Evolutionary conservation across 2,113 vertebrate species (phyloP), one percentile per base, ranked within the genome.

Genomic region (Crocuta crocuta): DNA sequence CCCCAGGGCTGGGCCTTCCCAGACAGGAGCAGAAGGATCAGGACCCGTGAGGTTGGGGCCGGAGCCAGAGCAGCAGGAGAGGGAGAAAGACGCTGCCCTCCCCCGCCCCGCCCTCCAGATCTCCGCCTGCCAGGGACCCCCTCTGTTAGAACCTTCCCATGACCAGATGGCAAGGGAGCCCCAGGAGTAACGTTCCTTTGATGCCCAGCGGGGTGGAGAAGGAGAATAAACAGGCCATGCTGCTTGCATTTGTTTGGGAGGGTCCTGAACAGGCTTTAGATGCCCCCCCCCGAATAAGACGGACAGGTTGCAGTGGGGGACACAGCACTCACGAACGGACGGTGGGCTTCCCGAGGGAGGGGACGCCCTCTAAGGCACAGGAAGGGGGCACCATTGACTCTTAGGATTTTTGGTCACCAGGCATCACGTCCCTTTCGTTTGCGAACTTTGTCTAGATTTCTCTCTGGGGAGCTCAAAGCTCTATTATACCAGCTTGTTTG

Each of bases 281-380:
- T 24, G 13, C 58, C 23, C 10, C 80, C 13, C 4, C 23, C 48
- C 31, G 28, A 33, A 2, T 11, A 24, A 66, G 45, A 53, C 0
- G 45, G 19, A 23, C 19, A 2, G 43, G 12, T 4, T 28, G 66
- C 33, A 23, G 50, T 3, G 10, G 4, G 35, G 50, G 28, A 16
- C 4, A 33, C 1, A 2, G 11, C 10, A 1, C 35, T 19, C 13
- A 0, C 31, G 35, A 24, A 26, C 2, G 0, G n/a, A 61, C 4
- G 4, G 26, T 1, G 6, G 80, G 55, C 80, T 61, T 61, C 23
- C 55, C 10, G 55, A 45, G 39, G 71, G 53, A 74, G 17, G 6
- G 7, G 86, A 8, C 33, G 10, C 26, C 26, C 16, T 31, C 48
- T 31, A 21, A 28, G 13, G 74, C 1, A 23, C 16, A 31, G 45